Evolutionary conservation across 2,888 invertebrate species (phyloP), one percentile per base, ranked within the genome.

Genomic region (Brachypalpus laphriformis): DNA sequence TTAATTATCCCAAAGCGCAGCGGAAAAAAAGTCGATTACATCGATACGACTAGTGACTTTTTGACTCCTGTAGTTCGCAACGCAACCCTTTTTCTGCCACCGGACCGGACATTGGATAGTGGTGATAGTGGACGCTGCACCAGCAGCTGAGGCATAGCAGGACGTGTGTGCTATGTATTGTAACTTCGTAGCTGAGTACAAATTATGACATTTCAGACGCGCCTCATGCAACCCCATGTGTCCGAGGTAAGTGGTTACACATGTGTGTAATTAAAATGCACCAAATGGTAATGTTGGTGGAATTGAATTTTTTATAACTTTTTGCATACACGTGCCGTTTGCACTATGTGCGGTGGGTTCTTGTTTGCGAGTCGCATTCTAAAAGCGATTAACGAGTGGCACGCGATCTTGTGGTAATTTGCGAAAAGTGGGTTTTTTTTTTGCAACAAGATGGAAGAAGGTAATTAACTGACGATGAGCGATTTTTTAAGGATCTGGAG

Each of bases 221-320:
- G 42, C 42, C 40, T 45, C 37, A 11, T 70, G 47, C 49, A 68
- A 71, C 56, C 34, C 68, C 22, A 61, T 63, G 71, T 54, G 77
- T 65, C 51, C 49, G 56, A 42, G 56, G 18, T 77, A 78, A 78
- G 83, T 74, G 63, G 78, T 56, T 65, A 61, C 78, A 78, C 83
- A 74, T 74, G 78, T 72, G 42, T 72, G 61, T 56, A 68, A 68
- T 68, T 74, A 63, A 74, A 74, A 68, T 74, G 82, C 77, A 77
- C 45, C 77, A 47, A 76, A 75, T 70, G 51, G 71, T 59, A 25
- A 25, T 47, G 54, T 28, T 49, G 40, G 6, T 63, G 34, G 9
- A 63, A 51, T 74, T 74, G 57, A 56, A 54, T 74, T 54, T 31
- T 49, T 65, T 25, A 14, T 2, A 6, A 57, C 16, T 57, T 54